Conservation (phyloP, 1,140 invertebrate genomes). For the Drosophila willistoni region DNA sequence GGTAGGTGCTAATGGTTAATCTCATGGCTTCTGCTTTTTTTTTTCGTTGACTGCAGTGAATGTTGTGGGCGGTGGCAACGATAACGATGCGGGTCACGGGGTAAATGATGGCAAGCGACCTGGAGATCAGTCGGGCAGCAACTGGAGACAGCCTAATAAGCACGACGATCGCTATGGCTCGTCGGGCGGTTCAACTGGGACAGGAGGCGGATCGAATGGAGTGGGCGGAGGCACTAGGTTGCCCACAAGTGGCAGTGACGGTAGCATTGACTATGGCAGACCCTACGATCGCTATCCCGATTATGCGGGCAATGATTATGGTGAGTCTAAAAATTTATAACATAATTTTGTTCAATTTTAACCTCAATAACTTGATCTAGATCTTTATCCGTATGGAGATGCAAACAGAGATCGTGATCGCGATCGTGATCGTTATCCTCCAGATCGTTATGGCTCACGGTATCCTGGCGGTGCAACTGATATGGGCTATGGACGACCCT, state of each 20-base stretch:
- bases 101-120: constrained; percentile 62
- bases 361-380: constrained; percentile 17
- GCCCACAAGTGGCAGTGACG: constrained; percentile 40
- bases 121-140: constrained; percentile 77
- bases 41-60: constrained; percentile 67
- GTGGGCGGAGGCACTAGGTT: constrained; percentile 42
- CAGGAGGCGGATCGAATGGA: constrained; percentile 46
- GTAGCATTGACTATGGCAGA: constrained; percentile 67
- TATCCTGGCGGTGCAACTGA: constrained; percentile 38
- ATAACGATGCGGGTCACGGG: constrained; percentile 77
- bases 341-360: not conserved
- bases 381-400: constrained; percentile 66
- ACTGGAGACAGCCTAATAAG: constrained; percentile 83
- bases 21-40: constrained; percentile 14
- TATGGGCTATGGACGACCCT: constrained; percentile 4
- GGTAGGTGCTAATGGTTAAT: constrained; percentile 59
- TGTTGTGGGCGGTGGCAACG: constrained; percentile 73
- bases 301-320: constrained; percentile 65
- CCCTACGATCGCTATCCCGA: constrained; percentile 80
- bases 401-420: constrained; percentile 38
- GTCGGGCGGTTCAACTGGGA: constrained; percentile 47
- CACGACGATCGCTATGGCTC: constrained; percentile 84
- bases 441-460: constrained; percentile 74
- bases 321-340: constrained; percentile 27
- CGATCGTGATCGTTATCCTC: constrained; percentile 54